Percentiles rank a stretch among this genome's conserved stretches.
Conservation (phyloP, 2,888 invertebrate genomes). For the Pterobdella sp. region DNA sequence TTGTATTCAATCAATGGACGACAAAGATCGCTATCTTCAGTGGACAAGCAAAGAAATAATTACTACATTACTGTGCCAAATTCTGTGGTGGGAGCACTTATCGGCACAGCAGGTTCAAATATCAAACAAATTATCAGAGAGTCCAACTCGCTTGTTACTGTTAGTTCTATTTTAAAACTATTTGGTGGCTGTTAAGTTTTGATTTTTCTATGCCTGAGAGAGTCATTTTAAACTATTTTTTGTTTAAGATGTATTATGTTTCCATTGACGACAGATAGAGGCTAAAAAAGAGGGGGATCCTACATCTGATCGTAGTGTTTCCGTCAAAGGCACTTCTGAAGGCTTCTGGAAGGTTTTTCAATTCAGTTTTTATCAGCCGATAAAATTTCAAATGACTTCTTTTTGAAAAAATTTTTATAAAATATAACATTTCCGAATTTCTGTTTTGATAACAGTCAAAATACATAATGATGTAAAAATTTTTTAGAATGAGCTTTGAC, state of each 20-base stretch:
- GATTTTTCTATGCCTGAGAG: too few relatives aligned
- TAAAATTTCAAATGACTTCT: too few relatives aligned
- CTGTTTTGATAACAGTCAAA: too few relatives aligned
- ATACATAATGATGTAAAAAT: too few relatives aligned
- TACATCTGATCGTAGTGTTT: slow-evolving; percentile 73
- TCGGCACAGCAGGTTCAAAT: slow-evolving; percentile 92
- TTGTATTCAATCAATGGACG: slow-evolving; percentile 1
- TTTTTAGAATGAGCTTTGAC: too few relatives aligned
- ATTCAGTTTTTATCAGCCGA: too few relatives aligned
- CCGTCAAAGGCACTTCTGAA: slow-evolving; percentile 63
- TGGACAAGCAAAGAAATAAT: slow-evolving; percentile 14
- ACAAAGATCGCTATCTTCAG: not conserved
- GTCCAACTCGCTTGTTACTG: slow-evolving; percentile 66
- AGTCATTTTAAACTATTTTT: too few relatives aligned
- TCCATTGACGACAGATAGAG: slow-evolving; percentile 39
- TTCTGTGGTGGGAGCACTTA: slow-evolving; percentile 93
- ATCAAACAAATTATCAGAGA: slow-evolving; percentile 93
- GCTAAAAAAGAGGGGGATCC: slow-evolving; percentile 56
- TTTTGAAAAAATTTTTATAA: too few relatives aligned
- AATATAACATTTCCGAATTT: too few relatives aligned
- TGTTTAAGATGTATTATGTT: too few relatives aligned
- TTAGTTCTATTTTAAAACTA: too few relatives aligned
- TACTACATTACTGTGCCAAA: slow-evolving; percentile 70
- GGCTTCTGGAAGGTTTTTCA: slow-evolving; percentile 36
- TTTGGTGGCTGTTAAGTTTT: too few relatives aligned